phyloP scores from a whole-genome alignment of 2,113 vertebrate genomes.

The Pituophis catenifer region DNA sequence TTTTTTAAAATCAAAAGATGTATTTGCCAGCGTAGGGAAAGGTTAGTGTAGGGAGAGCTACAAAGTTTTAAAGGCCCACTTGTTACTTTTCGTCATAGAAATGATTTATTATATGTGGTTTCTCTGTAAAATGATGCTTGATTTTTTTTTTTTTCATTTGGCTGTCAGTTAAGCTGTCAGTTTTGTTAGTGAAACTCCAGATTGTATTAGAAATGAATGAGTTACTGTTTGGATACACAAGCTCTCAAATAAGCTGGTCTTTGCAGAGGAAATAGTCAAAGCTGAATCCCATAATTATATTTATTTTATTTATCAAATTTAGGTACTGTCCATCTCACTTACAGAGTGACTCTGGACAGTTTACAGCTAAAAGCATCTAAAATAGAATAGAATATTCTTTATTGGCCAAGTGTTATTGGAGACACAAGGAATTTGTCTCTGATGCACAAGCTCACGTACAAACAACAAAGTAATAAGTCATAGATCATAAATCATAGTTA shows the following conservation, averaged over 20 bases:
- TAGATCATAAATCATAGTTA: too few species aligned
- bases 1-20: neutral
- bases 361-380: neutral
- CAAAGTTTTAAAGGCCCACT: neutral
- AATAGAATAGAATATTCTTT: too few species aligned
- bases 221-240: neutral
- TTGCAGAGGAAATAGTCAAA: neutral
- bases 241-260: neutral
- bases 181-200: neutral
- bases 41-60: too few species aligned
- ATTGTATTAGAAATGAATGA: neutral
- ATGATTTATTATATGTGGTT: neutral
- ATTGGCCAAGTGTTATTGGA: too few species aligned
- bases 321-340: neutral
- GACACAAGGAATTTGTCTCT: too few species aligned
- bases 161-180: neutral
- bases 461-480: too few species aligned
- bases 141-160: neutral
- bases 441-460: too few species aligned
- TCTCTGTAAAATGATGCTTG: neutral
- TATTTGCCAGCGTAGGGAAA: neutral
- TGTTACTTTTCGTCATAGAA: neutral
- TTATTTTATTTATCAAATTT: neutral
- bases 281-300: neutral
- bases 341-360: neutral